Conservation (phyloP, 2,888 invertebrate species). For the Cryptophagus acutangulus region DNA sequence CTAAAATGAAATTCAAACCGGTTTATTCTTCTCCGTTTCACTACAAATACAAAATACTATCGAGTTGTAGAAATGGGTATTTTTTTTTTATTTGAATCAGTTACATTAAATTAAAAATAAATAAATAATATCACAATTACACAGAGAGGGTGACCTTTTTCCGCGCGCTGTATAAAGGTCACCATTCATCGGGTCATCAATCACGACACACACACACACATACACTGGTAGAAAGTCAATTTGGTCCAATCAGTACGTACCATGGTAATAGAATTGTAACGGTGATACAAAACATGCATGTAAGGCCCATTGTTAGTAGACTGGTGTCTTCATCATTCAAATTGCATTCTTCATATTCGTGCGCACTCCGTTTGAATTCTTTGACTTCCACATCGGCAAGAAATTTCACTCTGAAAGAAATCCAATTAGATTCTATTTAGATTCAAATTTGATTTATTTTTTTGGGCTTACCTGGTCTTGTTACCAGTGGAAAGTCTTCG, state of each 20-base stretch:
- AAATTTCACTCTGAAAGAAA: slow-evolving; percentile 50
- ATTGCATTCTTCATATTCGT: slow-evolving; percentile 47
- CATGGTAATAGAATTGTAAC: slow-evolving; percentile 52
- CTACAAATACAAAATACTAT: too few relatives aligned
- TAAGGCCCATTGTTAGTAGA: slow-evolving; percentile 50
- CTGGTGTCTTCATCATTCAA: slow-evolving; percentile 35
- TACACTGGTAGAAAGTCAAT: slow-evolving; percentile 17
- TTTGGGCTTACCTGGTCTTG: slow-evolving; percentile 42
- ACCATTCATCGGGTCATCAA: too few relatives aligned
- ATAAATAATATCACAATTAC: slow-evolving; percentile 13
- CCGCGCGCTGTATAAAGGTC: too few relatives aligned
- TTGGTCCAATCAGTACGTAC: slow-evolving; percentile 46
- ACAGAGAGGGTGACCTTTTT: too few relatives aligned
- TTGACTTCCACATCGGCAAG: slow-evolving; percentile 53
- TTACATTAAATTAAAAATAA: background rate
- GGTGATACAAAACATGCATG: slow-evolving; percentile 50
- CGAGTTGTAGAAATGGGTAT: too few relatives aligned
- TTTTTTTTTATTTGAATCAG: too few relatives aligned
- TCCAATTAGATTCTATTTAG: slow-evolving; percentile 5
- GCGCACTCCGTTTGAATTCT: slow-evolving; percentile 51
- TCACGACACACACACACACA: too few relatives aligned
- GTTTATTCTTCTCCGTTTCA: too few relatives aligned
- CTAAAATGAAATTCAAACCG: too few relatives aligned
- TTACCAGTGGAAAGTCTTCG: slow-evolving; percentile 38
- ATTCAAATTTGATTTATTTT: slow-evolving; percentile 4